Conservation (phyloP, 2,113 vertebrate genomes). For the Empidonax traillii region DNA sequence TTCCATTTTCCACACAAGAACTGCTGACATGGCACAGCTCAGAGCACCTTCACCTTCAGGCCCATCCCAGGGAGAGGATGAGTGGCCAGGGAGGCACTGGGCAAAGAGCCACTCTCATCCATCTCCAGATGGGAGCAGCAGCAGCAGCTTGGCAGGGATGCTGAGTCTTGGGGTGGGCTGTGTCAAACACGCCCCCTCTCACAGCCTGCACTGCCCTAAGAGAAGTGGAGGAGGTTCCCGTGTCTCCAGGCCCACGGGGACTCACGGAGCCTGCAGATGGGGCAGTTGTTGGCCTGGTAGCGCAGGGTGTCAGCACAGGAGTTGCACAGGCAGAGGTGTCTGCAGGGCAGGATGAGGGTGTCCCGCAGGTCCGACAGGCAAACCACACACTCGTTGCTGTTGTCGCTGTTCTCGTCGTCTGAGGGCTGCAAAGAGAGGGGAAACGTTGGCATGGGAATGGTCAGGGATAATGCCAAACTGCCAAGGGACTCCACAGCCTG, state of each 20-base stretch:
- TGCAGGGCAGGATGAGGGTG: constrained; percentile 93
- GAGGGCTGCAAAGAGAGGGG: constrained; percentile 77
- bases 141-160: not conserved
- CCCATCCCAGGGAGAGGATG: not conserved
- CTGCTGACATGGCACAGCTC: not conserved
- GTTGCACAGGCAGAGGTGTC: constrained; percentile 93
- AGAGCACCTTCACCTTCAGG: not conserved
- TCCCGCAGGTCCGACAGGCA: constrained; percentile 93
- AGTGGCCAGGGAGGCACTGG: not conserved
- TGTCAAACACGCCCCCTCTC: not conserved
- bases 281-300: constrained; percentile 98
- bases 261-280: constrained; percentile 96
- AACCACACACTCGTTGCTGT: constrained; percentile 97
- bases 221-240: not conserved
- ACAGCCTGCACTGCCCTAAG: not conserved
- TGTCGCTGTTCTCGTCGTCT: constrained; percentile 95
- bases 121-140: not conserved
- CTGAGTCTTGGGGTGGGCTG: not conserved
- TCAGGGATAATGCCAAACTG: not conserved
- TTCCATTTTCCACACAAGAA: not conserved
- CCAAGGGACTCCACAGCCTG: not conserved
- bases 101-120: not conserved
- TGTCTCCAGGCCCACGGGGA: not conserved
- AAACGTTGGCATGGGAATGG: not conserved
- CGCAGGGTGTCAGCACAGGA: constrained; percentile 93